Percentiles rank a stretch among this genome's conserved stretches.
Evolutionary conservation across 2,113 vertebrate genomes (phyloP).

Genomic region (Syngnathus scovelli): DNA sequence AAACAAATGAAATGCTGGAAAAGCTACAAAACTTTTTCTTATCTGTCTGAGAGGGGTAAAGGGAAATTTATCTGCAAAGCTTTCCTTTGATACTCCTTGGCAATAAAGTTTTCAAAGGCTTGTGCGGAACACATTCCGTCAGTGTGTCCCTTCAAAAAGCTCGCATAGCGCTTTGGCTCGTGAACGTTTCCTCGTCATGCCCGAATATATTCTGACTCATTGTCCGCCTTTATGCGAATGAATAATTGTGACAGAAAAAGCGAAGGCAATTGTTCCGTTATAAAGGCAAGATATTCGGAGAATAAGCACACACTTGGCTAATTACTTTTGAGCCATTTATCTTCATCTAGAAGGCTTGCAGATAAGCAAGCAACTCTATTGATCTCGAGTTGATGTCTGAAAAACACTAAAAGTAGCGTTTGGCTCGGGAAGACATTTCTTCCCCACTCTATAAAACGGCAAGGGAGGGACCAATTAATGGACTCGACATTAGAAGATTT

Average conservation of each 20-base stretch:
- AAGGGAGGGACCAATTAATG: neutral
- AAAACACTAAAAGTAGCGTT: neutral
- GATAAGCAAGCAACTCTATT: neutral
- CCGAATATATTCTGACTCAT: neutral
- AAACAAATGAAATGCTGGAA: neutral
- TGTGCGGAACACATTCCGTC: neutral
- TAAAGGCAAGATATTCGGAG: neutral
- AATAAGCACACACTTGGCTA: conserved; percentile 4
- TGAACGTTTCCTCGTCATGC: neutral
- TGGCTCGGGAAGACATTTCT: no score
- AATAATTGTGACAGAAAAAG: neutral
- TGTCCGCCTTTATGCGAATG: neutral
- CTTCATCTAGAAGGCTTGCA: neutral
- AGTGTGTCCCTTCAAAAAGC: neutral
- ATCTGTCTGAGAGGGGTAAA: neutral
- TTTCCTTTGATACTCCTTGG: conserved; percentile 6
- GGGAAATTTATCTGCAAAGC: conserved; percentile 1
- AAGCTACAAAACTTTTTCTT: neutral
- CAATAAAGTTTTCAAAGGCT: conserved; percentile 3
- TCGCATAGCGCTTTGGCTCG: neutral
- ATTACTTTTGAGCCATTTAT: conserved; percentile 8
- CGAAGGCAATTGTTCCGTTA: neutral
- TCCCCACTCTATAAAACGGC: no score
- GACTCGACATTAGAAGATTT: neutral
- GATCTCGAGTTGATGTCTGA: neutral